Conservation (phyloP, 2,113 vertebrate genomes). For the Calonectris borealis region DNA sequence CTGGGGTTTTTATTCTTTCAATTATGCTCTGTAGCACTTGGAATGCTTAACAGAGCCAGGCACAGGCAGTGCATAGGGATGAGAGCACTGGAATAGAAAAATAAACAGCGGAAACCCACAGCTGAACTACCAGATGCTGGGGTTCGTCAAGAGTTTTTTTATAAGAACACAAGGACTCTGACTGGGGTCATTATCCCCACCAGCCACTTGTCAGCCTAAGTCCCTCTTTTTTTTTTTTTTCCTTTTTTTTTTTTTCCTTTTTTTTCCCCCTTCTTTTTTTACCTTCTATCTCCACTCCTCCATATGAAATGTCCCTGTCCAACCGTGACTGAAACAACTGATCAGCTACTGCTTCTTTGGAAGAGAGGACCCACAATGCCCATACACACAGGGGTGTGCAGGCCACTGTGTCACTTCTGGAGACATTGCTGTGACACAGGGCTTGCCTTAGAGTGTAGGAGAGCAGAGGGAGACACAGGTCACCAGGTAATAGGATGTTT, state of each 20-base stretch:
- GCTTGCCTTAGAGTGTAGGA: background rate
- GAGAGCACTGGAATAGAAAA: constrained; percentile 47
- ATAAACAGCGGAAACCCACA: constrained; percentile 63
- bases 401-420: background rate
- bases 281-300: background rate
- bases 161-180: background rate
- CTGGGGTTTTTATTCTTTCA: constrained; percentile 49
- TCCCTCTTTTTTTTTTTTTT: background rate
- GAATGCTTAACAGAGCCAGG: constrained; percentile 48
- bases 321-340: background rate
- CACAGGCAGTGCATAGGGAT: constrained; percentile 47
- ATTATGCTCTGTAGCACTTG: constrained; percentile 34
- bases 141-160: constrained; percentile 10
- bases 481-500: background rate
- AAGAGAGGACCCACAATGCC: background rate
- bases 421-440: background rate
- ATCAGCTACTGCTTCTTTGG: background rate
- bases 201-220: background rate
- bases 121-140: constrained; percentile 63
- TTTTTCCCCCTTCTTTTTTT: background rate
- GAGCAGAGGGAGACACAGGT: background rate
- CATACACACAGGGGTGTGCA: background rate
- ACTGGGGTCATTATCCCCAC: constrained; percentile 31
- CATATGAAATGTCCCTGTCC: background rate
- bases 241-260: background rate